Percentiles rank a stretch among this genome's conserved stretches.
These are phyloP conservation scores for Neodiprion virginianus DNA, from an alignment of 1,140 invertebrate species.

Conservation along the genomic window DNA sequence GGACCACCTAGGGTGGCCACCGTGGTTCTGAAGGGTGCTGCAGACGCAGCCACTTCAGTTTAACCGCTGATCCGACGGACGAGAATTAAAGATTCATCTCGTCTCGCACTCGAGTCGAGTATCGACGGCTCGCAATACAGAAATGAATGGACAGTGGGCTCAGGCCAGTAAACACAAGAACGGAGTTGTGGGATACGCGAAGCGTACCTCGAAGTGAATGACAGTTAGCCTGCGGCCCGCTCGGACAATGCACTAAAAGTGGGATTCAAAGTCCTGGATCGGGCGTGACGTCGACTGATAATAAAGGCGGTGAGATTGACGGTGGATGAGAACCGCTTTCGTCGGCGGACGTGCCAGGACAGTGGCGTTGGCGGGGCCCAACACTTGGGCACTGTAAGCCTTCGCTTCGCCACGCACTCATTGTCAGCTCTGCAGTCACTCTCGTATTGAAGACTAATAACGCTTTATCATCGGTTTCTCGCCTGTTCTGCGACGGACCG, in stretches of 20 bases:
- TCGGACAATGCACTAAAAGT: too few relatives aligned
- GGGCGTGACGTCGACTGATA: too few relatives aligned
- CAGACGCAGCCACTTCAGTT: neutral
- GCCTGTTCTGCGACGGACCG: neutral
- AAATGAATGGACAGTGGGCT: constrained; percentile 1
- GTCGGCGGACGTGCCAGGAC: neutral
- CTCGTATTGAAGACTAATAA: constrained; percentile 40
- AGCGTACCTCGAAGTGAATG: too few relatives aligned
- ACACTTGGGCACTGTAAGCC: neutral
- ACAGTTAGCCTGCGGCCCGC: too few relatives aligned
- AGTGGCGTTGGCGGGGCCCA: neutral
- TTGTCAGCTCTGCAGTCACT: neutral
- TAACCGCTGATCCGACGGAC: neutral
- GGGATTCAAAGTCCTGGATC: too few relatives aligned
- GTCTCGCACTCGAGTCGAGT: constrained; percentile 1
- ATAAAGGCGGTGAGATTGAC: too few relatives aligned
- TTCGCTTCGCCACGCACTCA: neutral
- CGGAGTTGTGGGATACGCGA: too few relatives aligned
- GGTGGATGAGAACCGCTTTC: neutral
- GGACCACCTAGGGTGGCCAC: constrained; percentile 53
- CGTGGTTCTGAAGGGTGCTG: neutral
- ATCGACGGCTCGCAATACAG: constrained; percentile 1
- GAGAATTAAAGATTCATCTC: constrained; percentile 5
- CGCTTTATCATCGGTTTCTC: constrained; percentile 46
- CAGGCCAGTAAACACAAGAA: neutral